Base-by-base conservation (phyloP, 2,797 vertebrate genomes). In the Hemitrygon akajei region DNA sequence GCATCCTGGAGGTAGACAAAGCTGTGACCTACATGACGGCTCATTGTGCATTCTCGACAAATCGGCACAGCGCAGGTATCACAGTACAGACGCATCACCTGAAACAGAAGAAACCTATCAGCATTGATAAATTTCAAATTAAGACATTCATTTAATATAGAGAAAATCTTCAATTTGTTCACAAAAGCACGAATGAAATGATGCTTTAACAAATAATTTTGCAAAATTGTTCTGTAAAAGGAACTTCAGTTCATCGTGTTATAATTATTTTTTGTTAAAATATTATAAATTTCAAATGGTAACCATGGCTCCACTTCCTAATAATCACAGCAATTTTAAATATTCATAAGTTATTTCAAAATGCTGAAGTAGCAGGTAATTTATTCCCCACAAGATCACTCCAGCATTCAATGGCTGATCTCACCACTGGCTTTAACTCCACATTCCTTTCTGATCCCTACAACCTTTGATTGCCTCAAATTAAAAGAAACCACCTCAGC, bases 61-160 rank as follows among this genome's bases (percentile, higher is more conserved):
- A 99, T 98, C 93, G 99, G 98, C 95, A 99, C 97, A 0, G 98
- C 98, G 95, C 99, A 99, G 40, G 97, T 98, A 96, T 99, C 98
- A 93, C 99, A 99, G 96, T 99, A 99, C 95, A 99, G 98, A 94
- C 99, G 98, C 94, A 99, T 97, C 94, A 99, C 98, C 99, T 99
- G 94, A 11, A 94, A 94, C 40, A 10, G 20, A 79, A 94, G 37
- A 93, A 3, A 11, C 4, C 60, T 1, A 60, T 18, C 34, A 37
- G 34, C 3, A 11, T 34, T 69, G 18, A 20, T 34, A 1, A 47
- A 86, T 69, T 66, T 69, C 66, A 89, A 89, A 37, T 69, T 37
- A 89, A 12, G 60, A 1, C 71, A 22, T 16, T 37, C 16, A 14
- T 30, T 30, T 84, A 25, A 25, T 25, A 37, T 11, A 47, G 47